Base-by-base conservation (phyloP, 2,797 vertebrate species). In the Cryptoprocta ferox region DNA sequence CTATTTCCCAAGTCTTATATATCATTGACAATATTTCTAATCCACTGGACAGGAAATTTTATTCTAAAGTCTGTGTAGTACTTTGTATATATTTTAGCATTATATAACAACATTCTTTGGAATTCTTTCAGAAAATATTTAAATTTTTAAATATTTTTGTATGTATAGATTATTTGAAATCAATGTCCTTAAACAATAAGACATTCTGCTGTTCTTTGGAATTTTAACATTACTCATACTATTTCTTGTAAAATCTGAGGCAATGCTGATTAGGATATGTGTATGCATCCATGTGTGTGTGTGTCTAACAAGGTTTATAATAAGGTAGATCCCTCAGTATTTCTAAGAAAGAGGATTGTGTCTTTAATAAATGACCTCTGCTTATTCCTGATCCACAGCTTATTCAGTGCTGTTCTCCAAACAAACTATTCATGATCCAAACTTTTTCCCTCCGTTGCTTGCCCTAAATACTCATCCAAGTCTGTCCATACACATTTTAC, bases 171-270 rank as follows among this genome's bases (percentile, higher is more conserved):
- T 89, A 35, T 18, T 89, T 79, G 35, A 94, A 92, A 91, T 73
- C 35, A 50, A 53, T 39, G 10, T 59, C n/a, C 26, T 86, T 95
- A 85, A 95, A 89, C 30, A 89, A 66, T 48, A 26, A 87, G 63
- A 71, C 3, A 2, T 70, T 66, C 35, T 76, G 5, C 15, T 83
- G 5, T 19, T 79, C 15, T 81, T 92, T 37, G 39, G 24, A 92
- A 61, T 80, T 97, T 97, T 94, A 94, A 78, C 42, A 88, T 97
- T 70, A 65, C 4, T 85, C 9, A 50, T 45, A 66, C 30, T 89
- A 73, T 2, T 71, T 89, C 87, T 61, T n/a, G 10, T n/a, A 45
- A 45, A 92, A 81, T 61, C 56, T 26, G 48, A 53, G 9, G 15
- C 19, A 37, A 12, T 86, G 4, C 65, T 89, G 16, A 59, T 85